Evolutionary conservation across 1,140 invertebrate species (phyloP), one percentile per base, ranked within the genome.

Genomic region (Papilio machaon): DNA sequence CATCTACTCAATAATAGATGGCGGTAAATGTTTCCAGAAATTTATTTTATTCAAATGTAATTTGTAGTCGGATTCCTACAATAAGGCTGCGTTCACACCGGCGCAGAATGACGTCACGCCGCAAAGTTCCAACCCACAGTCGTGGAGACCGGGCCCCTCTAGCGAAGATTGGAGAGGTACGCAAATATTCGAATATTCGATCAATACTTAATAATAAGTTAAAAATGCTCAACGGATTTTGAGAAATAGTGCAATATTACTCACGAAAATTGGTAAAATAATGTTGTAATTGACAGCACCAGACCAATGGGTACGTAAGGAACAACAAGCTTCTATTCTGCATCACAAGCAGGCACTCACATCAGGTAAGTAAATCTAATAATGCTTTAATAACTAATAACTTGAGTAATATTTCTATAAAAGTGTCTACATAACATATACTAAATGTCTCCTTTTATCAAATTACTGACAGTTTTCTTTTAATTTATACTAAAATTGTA

Each of bases 341-440:
- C 92, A 92, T 60, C 92, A 94, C 84, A 94, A 94, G 67, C 92
- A 94, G 60, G 91, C 92, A 0, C 80, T 94, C 7, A 91, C 90
- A 54, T 91, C 91, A 78, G 91, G 92, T 91, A 73, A 82, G 70
- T 30, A 80, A 73, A 35, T 73, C 43, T 43, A 43, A 43, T 4
- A 4, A 43, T 6, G 38, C 7, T 0, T 43, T 46, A 1, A 15
- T 17, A 17, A 52, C 15, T 52, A 52, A 17, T 17, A 17, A 17
- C 13, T 15, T 17, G 11, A 17, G 11, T 15, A 52, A 5, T 15
- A 52, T 52, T 52, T 15, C 49, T 15, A 52, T 52, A 15, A 52
- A 17, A 17, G 23, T 30, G 23, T 30, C 23, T 30, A 30, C 23
- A 30, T 30, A 30, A 30, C 23, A 30, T 30, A 30, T 4, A 52